Evolutionary conservation across 2,797 vertebrate genomes (phyloP).

Genomic region (Heteromormyrus szaboi): DNA sequence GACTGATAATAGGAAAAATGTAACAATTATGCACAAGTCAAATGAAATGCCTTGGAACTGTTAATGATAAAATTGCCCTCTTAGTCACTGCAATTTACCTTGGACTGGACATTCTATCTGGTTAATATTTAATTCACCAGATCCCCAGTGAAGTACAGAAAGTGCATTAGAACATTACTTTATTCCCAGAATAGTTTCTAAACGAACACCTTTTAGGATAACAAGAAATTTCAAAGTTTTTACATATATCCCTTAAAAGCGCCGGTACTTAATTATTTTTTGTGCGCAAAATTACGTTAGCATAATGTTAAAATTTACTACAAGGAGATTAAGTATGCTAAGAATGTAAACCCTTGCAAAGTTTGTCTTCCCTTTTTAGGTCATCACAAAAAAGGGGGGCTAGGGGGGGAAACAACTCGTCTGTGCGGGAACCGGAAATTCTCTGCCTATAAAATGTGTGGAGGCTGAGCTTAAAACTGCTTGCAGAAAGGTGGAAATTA

Average conservation of each 20-base stretch:
- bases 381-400: neutral
- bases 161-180: neutral
- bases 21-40: neutral
- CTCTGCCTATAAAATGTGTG: neutral
- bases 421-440: neutral
- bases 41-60: neutral
- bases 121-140: neutral
- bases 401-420: no score
- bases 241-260: neutral
- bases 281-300: neutral
- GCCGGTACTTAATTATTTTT: neutral
- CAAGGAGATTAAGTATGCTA: neutral
- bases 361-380: neutral
- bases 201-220: neutral
- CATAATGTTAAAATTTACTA: neutral
- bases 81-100: neutral
- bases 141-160: neutral
- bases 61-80: neutral
- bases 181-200: neutral
- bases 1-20: neutral
- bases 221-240: neutral
- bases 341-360: neutral
- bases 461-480: neutral
- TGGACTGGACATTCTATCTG: neutral
- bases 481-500: conserved; percentile 12